phyloP scores from a whole-genome alignment of 2,113 vertebrate genomes.

The Sceloporus tristichus region DNA sequence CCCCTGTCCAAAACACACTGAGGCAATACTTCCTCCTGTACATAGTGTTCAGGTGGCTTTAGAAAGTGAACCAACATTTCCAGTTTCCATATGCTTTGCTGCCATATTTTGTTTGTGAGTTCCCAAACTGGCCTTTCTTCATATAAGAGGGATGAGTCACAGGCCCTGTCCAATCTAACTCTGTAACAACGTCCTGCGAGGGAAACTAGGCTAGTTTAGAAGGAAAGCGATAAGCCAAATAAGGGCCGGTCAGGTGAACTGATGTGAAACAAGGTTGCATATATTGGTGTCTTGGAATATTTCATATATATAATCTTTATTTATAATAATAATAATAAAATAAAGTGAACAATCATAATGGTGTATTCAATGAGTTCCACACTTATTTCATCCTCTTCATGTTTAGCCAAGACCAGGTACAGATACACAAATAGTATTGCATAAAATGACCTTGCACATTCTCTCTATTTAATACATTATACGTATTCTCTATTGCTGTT shows the following conservation, averaged over 20 bases:
- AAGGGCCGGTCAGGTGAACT: not conserved
- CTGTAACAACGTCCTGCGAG: not conserved
- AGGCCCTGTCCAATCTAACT: not conserved
- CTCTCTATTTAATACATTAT: too few relatives aligned
- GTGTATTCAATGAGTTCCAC: too few relatives aligned
- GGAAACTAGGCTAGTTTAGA: not conserved
- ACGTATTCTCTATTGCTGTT: too few relatives aligned
- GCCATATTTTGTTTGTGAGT: not conserved
- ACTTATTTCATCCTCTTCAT: too few relatives aligned
- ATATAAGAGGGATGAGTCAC: not conserved
- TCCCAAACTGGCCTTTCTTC: not conserved
- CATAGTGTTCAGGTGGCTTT: not conserved
- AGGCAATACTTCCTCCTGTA: not conserved
- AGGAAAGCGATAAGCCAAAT: not conserved
- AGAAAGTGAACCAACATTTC: not conserved
- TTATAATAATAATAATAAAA: too few relatives aligned
- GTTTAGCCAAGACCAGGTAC: too few relatives aligned
- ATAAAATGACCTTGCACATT: too few relatives aligned
- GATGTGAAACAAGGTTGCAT: not conserved
- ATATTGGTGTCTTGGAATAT: not conserved
- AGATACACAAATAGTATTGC: too few relatives aligned
- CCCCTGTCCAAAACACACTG: not conserved
- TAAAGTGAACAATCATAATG: too few relatives aligned
- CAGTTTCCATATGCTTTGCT: not conserved
- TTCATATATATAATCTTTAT: not conserved